Base-by-base conservation (phyloP, 2,113 vertebrate genomes). In the Gopherus flavomarginatus region DNA sequence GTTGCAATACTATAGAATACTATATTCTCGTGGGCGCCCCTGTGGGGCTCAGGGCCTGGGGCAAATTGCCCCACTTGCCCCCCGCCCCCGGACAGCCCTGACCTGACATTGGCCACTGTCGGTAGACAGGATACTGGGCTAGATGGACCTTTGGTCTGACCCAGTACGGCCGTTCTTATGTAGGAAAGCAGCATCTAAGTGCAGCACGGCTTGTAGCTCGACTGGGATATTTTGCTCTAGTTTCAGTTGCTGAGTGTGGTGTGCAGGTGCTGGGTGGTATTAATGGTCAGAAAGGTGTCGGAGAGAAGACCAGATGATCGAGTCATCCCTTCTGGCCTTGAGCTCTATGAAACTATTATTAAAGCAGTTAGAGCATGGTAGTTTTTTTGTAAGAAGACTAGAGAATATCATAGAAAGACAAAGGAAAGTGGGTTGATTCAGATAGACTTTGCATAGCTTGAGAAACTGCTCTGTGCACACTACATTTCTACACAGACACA, bases 381-480 rank as follows among this genome's bases (percentile, higher is more conserved):
- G 77, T 22, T 4, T n/a, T n/a, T 82, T 38, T 72, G 92, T 50
- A 82, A 88, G 54, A 90, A 44, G 82, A 38, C 27, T 0, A 95
- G 16, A 83, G 31, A 80, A 47, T 38, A 47, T 47, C 42, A 78
- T 7, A 26, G 26, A 78, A 78, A 44, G 42, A 47, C 7, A 44
- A 29, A 78, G 24, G 21, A 44, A 42, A 47, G 42, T 3, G 7
- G 13, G 4, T 47, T 78, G 11, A 44, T 78, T 27, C 38, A 78
- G 75, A 78, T 13, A 81, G 87, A 11, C 83, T 95, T 92, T 90
- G 80, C 72, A 90, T 56, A 93, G 87, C 89, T 96, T 86, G 85
- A 92, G 95, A 91, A 72, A 72, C n/a, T 38, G 65, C n/a, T 72
- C n/a, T 11, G n/a, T 72, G n/a, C 6, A 65, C 12, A 65, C 31